Conservation (phyloP, 2,888 invertebrate species). For the Lepidonotus clava region DNA sequence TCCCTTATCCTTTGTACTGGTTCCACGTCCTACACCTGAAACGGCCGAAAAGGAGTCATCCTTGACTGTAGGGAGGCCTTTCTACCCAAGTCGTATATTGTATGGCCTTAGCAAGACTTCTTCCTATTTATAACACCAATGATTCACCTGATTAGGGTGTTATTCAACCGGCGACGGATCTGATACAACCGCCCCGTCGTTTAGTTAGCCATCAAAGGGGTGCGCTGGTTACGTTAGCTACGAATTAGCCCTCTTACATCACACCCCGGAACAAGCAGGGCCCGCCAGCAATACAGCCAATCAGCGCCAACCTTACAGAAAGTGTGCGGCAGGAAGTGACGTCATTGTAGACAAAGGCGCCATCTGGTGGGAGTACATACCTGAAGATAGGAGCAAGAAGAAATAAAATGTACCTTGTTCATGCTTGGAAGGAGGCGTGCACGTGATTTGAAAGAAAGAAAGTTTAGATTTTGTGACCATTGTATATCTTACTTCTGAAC, state of each 20-base stretch:
- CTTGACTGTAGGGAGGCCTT: no score
- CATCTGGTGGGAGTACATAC: no score
- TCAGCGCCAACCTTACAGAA: conserved; percentile 9
- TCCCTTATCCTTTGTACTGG: background rate
- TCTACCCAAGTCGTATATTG: background rate
- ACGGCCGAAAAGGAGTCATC: background rate
- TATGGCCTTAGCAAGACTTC: no score
- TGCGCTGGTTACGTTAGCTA: background rate
- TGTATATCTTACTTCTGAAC: no score
- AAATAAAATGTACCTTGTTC: no score
- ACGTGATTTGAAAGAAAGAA: no score
- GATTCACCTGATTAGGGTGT: background rate
- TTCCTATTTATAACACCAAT: no score
- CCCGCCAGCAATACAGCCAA: conserved; percentile 9
- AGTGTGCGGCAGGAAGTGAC: background rate
- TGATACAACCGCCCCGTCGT: background rate
- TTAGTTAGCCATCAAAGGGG: conserved; percentile 7
- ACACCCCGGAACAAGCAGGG: background rate
- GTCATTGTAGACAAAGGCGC: background rate
- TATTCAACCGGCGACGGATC: background rate
- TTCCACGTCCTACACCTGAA: background rate
- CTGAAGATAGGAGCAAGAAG: no score
- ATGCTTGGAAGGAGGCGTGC: no score
- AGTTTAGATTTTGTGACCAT: no score
- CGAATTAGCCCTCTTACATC: background rate